Percentiles rank a stretch among this genome's conserved stretches.
Conservation (phyloP, 2,888 invertebrate species). For the Pristionchus japonicus region DNA sequence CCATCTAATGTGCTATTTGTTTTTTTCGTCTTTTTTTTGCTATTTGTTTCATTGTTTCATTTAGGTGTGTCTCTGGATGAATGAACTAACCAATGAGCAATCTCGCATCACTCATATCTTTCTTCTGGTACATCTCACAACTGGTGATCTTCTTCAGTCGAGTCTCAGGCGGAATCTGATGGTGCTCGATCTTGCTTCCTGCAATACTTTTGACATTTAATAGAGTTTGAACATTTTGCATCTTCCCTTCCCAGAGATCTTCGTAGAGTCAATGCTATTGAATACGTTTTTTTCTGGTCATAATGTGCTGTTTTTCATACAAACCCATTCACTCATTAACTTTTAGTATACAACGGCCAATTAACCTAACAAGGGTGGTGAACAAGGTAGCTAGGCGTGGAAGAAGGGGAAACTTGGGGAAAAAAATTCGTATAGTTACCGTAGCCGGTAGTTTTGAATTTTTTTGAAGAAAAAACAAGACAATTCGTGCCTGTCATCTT, state of each 20-base stretch:
- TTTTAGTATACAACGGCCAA: background rate
- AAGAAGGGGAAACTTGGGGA: background rate
- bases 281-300: too few relatives aligned
- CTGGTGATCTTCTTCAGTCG: constrained; percentile 45
- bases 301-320: too few relatives aligned
- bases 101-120: constrained; percentile 33
- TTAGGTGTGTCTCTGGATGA: background rate
- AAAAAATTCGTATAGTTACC: background rate
- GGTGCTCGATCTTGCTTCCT: constrained; percentile 28
- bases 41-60: background rate
- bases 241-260: too few relatives aligned
- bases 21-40: too few relatives aligned
- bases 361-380: background rate
- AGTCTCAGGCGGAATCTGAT: constrained; percentile 38
- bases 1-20: too few relatives aligned
- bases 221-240: too few relatives aligned
- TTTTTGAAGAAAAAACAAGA: too few relatives aligned
- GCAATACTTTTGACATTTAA: too few relatives aligned
- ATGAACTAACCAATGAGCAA: constrained; percentile 33
- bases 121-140: constrained; percentile 47
- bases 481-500: background rate
- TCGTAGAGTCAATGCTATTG: too few relatives aligned
- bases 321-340: too few relatives aligned
- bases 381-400: background rate
- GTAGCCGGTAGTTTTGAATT: too few relatives aligned